Evolutionary conservation across 2,797 vertebrate species (phyloP).

Genomic region (Cephalopachus bancanus): DNA sequence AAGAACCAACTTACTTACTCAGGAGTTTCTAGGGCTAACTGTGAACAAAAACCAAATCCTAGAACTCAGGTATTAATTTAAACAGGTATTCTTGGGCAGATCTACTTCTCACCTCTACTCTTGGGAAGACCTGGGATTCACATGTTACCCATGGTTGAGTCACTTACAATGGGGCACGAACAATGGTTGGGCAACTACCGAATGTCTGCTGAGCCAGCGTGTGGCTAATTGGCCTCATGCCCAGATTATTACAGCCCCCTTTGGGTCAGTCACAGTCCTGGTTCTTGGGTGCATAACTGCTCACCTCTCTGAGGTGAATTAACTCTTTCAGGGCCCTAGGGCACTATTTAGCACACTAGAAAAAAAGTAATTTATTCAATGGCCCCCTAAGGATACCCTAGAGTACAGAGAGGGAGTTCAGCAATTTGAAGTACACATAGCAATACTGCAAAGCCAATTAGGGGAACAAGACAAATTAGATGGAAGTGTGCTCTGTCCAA

Average conservation of each 20-base stretch:
- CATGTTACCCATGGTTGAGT: constrained; percentile 63
- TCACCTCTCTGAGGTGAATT: constrained; percentile 78
- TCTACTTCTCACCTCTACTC: constrained; percentile 7
- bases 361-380: constrained; percentile 72
- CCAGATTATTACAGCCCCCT: constrained; percentile 54
- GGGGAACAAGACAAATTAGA: constrained; percentile 77
- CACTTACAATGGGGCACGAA: constrained; percentile 73
- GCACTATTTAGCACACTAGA: constrained; percentile 35
- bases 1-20: background rate
- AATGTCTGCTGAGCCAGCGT: constrained; percentile 68
- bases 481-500: constrained; percentile 60
- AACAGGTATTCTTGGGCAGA: constrained; percentile 48
- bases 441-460: constrained; percentile 78
- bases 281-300: constrained; percentile 77
- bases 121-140: constrained; percentile 8
- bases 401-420: constrained; percentile 69
- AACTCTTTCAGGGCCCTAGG: constrained; percentile 79
- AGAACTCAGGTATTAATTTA: constrained; percentile 27
- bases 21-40: background rate
- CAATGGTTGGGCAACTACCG: constrained; percentile 57
- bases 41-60: background rate
- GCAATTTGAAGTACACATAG: constrained; percentile 61
- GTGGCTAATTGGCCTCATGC: constrained; percentile 75
- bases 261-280: constrained; percentile 70
- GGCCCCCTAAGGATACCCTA: constrained; percentile 47